Conservation (phyloP, 1,140 invertebrate species). For the Mylabris phalerata region DNA sequence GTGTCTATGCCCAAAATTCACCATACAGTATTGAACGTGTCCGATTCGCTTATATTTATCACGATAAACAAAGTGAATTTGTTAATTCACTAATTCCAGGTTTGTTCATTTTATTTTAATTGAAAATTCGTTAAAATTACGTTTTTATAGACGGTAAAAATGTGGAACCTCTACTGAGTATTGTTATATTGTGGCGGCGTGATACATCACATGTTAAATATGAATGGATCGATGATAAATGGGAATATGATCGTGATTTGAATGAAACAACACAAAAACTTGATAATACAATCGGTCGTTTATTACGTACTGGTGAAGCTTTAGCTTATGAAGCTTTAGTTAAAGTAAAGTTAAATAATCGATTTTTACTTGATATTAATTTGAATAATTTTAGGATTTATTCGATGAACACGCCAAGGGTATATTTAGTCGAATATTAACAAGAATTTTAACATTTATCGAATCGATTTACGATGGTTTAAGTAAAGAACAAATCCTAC, state of each 20-base stretch:
- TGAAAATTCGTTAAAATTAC: neutral
- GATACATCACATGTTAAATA: slow-evolving; percentile 81
- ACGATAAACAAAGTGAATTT: slow-evolving; percentile 76
- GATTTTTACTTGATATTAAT: neutral
- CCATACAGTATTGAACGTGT: slow-evolving; percentile 60
- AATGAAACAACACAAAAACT: slow-evolving; percentile 69
- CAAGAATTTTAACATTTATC: slow-evolving; percentile 59
- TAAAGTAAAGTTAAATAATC: slow-evolving; percentile 41
- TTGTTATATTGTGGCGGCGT: slow-evolving; percentile 85
- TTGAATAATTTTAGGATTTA: slow-evolving; percentile 49
- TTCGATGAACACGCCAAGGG: slow-evolving; percentile 69
- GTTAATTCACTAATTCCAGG: slow-evolving; percentile 65
- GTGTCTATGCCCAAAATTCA: slow-evolving; percentile 61
- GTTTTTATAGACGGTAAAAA: slow-evolving; percentile 45
- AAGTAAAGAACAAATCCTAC: slow-evolving; percentile 73
- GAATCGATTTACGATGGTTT: slow-evolving; percentile 70
- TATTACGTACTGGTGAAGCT: slow-evolving; percentile 64
- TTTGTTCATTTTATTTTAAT: slow-evolving; percentile 26
- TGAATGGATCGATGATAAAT: slow-evolving; percentile 73
- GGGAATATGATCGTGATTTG: slow-evolving; percentile 52
- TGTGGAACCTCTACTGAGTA: slow-evolving; percentile 58
- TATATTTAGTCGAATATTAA: slow-evolving; percentile 63
- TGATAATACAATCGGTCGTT: slow-evolving; percentile 62
- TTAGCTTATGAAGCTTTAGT: slow-evolving; percentile 64
- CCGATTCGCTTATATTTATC: slow-evolving; percentile 79